Conservation (phyloP, 2,113 vertebrate species). For the Urocynchramus pylzowi region DNA sequence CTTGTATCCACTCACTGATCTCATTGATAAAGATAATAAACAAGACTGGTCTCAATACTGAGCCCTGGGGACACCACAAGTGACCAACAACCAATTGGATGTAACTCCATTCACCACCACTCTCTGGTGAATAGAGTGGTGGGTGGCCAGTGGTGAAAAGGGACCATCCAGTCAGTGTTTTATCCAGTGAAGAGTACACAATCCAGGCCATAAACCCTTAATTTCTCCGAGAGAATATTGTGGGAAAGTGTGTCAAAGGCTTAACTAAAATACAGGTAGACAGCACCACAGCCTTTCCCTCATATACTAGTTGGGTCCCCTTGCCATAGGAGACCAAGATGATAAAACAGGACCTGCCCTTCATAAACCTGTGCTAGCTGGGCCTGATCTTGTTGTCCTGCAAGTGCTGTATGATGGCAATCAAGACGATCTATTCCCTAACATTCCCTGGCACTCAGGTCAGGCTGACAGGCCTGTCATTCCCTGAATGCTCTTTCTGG, state of each 20-base stretch:
- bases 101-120: not conserved
- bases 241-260: not conserved
- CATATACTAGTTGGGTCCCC: too few relatives aligned
- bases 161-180: not conserved
- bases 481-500: not conserved
- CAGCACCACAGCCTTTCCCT: not conserved
- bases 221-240: not conserved
- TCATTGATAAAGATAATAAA: not conserved
- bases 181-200: not conserved
- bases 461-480: not conserved
- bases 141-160: not conserved
- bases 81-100: not conserved
- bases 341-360: not conserved
- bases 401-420: not conserved
- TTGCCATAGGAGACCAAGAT: not conserved
- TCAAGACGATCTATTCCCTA: not conserved
- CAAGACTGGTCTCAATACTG: not conserved
- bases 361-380: not conserved
- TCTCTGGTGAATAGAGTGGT: not conserved
- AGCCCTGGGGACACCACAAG: not conserved
- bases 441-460: not conserved
- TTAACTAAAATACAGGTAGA: not conserved
- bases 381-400: not conserved
- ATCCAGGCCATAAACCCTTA: not conserved
- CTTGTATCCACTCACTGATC: not conserved